Conservation (phyloP, 2,113 vertebrate genomes). For the Syrmaticus mikado region DNA sequence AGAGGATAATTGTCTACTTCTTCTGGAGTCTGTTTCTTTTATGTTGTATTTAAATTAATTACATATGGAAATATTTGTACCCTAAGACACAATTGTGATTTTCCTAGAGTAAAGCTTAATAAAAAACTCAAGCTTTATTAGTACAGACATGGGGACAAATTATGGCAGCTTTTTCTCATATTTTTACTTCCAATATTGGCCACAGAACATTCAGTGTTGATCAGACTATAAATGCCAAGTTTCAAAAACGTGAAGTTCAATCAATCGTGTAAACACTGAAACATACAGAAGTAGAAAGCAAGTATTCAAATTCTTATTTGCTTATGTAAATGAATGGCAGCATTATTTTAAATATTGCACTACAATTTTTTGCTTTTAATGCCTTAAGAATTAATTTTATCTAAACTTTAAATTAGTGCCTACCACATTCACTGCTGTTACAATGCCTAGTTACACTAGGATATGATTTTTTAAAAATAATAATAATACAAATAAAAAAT, state of each 20-base stretch:
- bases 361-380: neutral
- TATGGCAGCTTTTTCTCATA: slow-evolving; percentile 40
- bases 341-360: neutral
- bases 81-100: slow-evolving; percentile 39
- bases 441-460: neutral
- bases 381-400: neutral
- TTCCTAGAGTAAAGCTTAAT: slow-evolving; percentile 49
- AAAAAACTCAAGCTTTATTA: slow-evolving; percentile 55
- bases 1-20: slow-evolving; percentile 62
- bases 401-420: neutral
- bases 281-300: neutral
- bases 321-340: neutral
- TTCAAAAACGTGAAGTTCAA: neutral
- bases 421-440: neutral
- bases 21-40: slow-evolving; percentile 56
- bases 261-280: neutral
- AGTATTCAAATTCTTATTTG: neutral
- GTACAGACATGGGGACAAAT: neutral
- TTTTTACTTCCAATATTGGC: slow-evolving; percentile 31
- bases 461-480: neutral
- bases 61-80: slow-evolving; percentile 56
- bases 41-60: slow-evolving; percentile 74
- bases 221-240: neutral
- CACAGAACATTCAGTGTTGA: neutral
- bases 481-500: neutral